Evolutionary conservation across 2,797 vertebrate species (phyloP).

Genomic region (Aulostomus chinensis): DNA sequence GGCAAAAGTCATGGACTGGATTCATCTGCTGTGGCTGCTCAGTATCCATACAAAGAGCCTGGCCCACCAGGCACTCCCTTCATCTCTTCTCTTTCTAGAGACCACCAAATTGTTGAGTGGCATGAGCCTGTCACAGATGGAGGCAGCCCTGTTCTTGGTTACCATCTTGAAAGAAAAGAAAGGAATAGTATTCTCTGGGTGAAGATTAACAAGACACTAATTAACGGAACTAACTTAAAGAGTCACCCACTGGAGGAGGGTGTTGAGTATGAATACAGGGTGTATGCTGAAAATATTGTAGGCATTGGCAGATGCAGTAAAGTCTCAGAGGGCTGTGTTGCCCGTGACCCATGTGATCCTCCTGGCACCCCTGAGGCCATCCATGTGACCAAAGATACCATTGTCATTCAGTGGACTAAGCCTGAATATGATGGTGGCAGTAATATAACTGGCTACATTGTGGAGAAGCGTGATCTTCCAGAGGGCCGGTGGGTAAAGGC

Average conservation of each 20-base stretch:
- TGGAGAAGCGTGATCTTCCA: conserved; percentile 97
- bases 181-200: conserved; percentile 98
- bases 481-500: conserved; percentile 98
- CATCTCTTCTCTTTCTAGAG: conserved; percentile 87
- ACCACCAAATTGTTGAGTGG: conserved; percentile 95
- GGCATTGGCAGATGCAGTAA: conserved; percentile 96
- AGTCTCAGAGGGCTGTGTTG: conserved; percentile 92
- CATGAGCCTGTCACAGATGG: conserved; percentile 95
- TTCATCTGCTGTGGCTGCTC: conserved; percentile 87
- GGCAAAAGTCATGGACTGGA: conserved; percentile 96
- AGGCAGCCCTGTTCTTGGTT: conserved; percentile 91
- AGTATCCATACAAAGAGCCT: conserved; percentile 97
- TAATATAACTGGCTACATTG: conserved; percentile 92
- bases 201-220: conserved; percentile 94
- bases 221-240: conserved; percentile 91
- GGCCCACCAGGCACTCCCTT: conserved; percentile 98
- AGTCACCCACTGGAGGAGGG: conserved; percentile 93
- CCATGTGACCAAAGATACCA: conserved; percentile 90
- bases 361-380: conserved; percentile 93
- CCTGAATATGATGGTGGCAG: conserved; percentile 98
- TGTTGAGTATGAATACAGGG: conserved; percentile 96
- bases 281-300: conserved; percentile 98
- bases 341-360: conserved; percentile 96
- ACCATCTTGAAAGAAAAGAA: conserved; percentile 97
- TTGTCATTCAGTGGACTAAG: conserved; percentile 95